These are phyloP conservation scores for Dryocosmus kuriphilus DNA, from an alignment of 2,888 invertebrate species.

Conservation along the genomic window DNA sequence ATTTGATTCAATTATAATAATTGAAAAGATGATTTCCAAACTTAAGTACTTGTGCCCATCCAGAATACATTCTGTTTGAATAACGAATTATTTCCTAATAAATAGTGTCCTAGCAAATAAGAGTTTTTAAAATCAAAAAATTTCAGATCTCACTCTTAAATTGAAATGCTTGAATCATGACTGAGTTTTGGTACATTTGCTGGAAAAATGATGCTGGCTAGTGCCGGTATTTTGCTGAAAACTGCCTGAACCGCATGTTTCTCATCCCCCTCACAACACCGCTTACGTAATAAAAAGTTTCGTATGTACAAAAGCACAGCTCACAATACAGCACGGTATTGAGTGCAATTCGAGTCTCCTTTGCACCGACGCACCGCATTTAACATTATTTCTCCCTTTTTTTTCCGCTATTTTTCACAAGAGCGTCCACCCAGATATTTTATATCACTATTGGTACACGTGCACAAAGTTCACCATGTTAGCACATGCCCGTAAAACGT, in stretches of 20 bases:
- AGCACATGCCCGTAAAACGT: slow-evolving; percentile 51
- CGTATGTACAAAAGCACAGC: slow-evolving; percentile 67
- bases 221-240: slow-evolving; percentile 51
- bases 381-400: slow-evolving; percentile 50
- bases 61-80: neutral
- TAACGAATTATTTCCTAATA: neutral
- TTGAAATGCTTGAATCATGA: neutral
- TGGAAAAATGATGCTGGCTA: slow-evolving; percentile 38
- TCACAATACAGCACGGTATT: slow-evolving; percentile 65
- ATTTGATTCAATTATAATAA: too few relatives aligned
- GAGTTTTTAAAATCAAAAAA: neutral
- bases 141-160: neutral
- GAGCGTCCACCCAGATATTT: slow-evolving; percentile 57
- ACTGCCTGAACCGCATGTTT: slow-evolving; percentile 27
- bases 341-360: slow-evolving; percentile 63
- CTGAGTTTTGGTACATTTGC: slow-evolving; percentile 15
- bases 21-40: too few relatives aligned
- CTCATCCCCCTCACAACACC: slow-evolving; percentile 52
- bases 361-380: slow-evolving; percentile 56
- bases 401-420: slow-evolving; percentile 51
- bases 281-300: slow-evolving; percentile 58
- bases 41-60: neutral
- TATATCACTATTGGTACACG: slow-evolving; percentile 63
- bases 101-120: neutral
- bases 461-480: slow-evolving; percentile 53